A percentile compares a stretch with the other conserved stretches of the same genome.
Conservation (phyloP, 2,888 invertebrate genomes). For the Chaetoderma sp. region DNA sequence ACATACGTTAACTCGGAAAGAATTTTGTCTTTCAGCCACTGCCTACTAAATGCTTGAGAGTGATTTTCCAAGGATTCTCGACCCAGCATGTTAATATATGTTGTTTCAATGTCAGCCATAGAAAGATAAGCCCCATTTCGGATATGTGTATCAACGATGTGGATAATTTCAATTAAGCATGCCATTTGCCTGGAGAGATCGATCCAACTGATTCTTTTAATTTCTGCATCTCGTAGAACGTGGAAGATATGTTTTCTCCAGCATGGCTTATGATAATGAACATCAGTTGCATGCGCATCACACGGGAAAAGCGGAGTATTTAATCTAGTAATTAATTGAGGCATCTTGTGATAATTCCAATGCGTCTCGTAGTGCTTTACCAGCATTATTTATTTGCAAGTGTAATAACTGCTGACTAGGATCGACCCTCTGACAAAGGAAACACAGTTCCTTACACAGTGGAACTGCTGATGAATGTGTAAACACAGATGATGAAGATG, state of each 20-base stretch:
- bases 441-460: too few species aligned
- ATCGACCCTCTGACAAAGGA: too few species aligned
- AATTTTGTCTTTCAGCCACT: neutral
- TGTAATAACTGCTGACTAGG: too few species aligned
- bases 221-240: neutral
- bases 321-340: too few species aligned
- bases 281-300: conserved; percentile 6
- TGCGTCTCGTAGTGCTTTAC: too few species aligned
- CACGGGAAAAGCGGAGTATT: too few species aligned
- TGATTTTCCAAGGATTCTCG: neutral
- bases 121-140: conserved; percentile 4
- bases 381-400: too few species aligned
- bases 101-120: conserved; percentile 12
- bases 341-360: too few species aligned
- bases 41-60: neutral
- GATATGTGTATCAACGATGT: conserved; percentile 14
- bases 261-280: conserved; percentile 2
- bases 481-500: too few species aligned
- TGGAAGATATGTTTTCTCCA: conserved; percentile 10
- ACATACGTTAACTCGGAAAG: neutral
- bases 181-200: neutral
- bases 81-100: conserved; percentile 6
- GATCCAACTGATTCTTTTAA: neutral
- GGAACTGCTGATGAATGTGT: too few species aligned
- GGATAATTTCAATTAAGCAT: conserved; percentile 5